Evolutionary conservation across 2,888 invertebrate species (phyloP), one percentile per base, ranked within the genome.

Genomic region (Leptopterna dolabrata): DNA sequence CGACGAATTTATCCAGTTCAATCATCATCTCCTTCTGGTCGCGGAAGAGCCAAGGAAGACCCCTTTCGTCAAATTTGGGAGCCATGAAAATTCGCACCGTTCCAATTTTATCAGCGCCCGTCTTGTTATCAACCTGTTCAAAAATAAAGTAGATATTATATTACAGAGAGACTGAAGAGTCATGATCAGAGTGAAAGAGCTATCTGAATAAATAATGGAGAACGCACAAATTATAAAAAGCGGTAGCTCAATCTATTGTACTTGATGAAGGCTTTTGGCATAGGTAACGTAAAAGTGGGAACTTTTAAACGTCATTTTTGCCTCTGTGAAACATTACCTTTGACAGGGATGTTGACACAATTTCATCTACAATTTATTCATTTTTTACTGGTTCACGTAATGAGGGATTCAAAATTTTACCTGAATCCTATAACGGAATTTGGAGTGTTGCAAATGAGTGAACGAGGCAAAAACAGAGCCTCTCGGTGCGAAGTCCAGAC

Each of bases 401-500:
- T 36, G 2, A 7, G 36, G 2, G 36, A 4, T 4, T 36, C 36
- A 7, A 36, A 36, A 29, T 27, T 92, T 92, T 83, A 94, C 94
- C 91, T 92, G 88, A 47, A 92, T 91, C 47, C 89, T 94, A 91
- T 96, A 96, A 51, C 92, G 92, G 93, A 95, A 97, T 0, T 94
- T 94, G 6, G 94, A 93, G 91, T 97, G 95, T 92, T 97, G 96
- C 88, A 97, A 93, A 92, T 97, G 97, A 0, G 95, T 96, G 91
- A 96, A 95, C 30, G 95, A 93, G 0, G 95, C 96, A 76, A 95
- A 94, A 47, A 96, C 94, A 71, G 94, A 92, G 76, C 96, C 96
- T 0, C 96, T 93, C 0, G 96, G 96, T 11, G 94, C 93, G 92
- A 97, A 97, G 92, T 97, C 97, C 91, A 97, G 93, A 0, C 97